Conservation (phyloP, 2,797 vertebrate species). For the Fratercula arctica region DNA sequence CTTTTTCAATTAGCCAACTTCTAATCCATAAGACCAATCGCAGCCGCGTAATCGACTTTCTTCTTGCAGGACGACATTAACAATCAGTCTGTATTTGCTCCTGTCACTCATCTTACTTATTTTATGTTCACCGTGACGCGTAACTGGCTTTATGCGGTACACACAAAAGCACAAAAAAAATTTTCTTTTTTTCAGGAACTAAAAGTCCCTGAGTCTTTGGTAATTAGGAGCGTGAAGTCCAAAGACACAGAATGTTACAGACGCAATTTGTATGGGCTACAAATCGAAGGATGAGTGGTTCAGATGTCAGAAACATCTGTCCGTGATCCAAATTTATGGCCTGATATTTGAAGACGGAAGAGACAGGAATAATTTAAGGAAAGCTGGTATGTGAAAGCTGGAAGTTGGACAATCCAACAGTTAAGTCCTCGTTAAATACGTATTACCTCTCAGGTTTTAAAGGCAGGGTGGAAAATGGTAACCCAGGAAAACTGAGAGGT, state of each 20-base stretch:
- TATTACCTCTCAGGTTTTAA: background rate
- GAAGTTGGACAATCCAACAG: background rate
- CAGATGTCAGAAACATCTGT: background rate
- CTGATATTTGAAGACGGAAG: background rate
- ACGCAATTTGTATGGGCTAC: background rate
- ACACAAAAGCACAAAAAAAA: background rate
- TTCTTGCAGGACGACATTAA: background rate
- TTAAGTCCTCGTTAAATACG: background rate
- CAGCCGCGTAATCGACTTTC: background rate
- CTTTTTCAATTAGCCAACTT: background rate
- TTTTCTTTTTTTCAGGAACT: background rate
- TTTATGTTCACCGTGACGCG: fast-evolving
- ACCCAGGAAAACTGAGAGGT: background rate
- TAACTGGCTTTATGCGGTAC: background rate
- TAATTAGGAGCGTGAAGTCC: background rate
- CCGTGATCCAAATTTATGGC: background rate
- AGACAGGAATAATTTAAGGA: background rate
- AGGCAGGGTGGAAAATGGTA: background rate
- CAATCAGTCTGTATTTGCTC: background rate
- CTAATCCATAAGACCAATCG: background rate
- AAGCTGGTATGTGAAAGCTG: background rate
- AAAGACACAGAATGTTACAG: background rate
- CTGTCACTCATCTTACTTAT: background rate
- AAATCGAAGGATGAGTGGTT: background rate
- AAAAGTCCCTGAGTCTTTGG: background rate